Evolutionary conservation across 2,888 invertebrate genomes (phyloP).

Genomic region (Hirudinaria manillensis): DNA sequence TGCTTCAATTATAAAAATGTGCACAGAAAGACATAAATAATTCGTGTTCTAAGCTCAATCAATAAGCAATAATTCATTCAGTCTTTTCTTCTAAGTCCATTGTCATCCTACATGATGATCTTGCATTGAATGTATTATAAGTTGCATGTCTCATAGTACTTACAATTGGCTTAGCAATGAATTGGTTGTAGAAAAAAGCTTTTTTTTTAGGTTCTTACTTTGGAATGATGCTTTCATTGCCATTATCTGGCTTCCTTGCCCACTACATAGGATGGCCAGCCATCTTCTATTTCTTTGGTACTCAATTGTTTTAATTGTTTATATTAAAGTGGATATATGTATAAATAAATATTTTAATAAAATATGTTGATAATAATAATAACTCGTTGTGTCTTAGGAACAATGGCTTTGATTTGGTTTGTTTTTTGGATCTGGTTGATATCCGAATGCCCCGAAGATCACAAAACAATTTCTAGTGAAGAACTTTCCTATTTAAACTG

Average conservation of each 20-base stretch:
- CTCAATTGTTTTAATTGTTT: neutral
- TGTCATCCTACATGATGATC: too few relatives aligned
- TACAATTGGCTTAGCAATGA: too few relatives aligned
- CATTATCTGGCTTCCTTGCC: constrained; percentile 51
- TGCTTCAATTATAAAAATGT: neutral
- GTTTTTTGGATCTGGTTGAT: constrained; percentile 52
- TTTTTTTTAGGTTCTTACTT: constrained; percentile 48
- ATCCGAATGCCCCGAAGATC: constrained; percentile 52
- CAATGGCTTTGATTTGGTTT: constrained; percentile 66
- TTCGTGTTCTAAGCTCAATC: neutral
- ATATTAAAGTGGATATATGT: neutral
- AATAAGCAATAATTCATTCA: too few relatives aligned
- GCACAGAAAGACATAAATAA: neutral
- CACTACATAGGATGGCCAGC: constrained; percentile 53
- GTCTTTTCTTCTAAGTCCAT: too few relatives aligned
- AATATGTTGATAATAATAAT: neutral
- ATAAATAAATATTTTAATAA: neutral
- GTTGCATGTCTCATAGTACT: too few relatives aligned
- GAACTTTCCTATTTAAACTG: constrained; percentile 55
- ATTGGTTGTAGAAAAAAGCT: neutral
- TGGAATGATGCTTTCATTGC: constrained; percentile 53
- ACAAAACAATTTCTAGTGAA: constrained; percentile 51
- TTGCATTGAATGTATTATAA: too few relatives aligned
- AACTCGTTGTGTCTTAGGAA: too few relatives aligned
- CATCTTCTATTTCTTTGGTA: constrained; percentile 55